phyloP scores from a whole-genome alignment of 1,140 invertebrate species.

The Phocides pigmalion region DNA sequence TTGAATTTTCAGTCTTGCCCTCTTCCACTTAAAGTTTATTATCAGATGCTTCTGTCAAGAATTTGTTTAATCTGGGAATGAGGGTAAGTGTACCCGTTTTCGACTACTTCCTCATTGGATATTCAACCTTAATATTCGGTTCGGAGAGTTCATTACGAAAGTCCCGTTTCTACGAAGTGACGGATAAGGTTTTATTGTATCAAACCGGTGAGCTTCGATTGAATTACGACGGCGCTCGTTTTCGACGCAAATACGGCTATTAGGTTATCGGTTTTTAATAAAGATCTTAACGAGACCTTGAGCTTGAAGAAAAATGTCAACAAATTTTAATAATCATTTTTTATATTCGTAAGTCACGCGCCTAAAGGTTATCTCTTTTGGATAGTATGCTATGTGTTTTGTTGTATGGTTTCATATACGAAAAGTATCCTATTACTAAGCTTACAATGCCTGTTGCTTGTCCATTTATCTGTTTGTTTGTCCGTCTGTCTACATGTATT shows the following conservation, averaged over 20 bases:
- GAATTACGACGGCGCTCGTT: conserved; percentile 1
- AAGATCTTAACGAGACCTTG: conserved; percentile 18
- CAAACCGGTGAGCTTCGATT: conserved; percentile 16
- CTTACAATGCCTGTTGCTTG: no score
- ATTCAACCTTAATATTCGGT: neutral
- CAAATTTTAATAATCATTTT: neutral
- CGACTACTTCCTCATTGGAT: neutral
- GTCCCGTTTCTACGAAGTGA: neutral
- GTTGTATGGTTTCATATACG: no score
- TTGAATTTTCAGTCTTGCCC: conserved; percentile 7
- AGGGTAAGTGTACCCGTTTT: neutral
- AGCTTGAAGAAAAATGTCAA: neutral
- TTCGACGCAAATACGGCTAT: conserved; percentile 15
- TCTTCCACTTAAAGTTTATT: conserved; percentile 2
- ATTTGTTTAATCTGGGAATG: conserved; percentile 13
- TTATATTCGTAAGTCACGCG: neutral
- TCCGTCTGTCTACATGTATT: no score
- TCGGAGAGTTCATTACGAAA: neutral
- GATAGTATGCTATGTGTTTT: no score
- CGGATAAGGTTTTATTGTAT: conserved; percentile 13
- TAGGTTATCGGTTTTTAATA: conserved; percentile 25
- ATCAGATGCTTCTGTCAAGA: neutral
- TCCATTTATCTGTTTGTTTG: no score
- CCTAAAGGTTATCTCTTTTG: no score
- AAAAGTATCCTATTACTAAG: no score